Conservation (phyloP, 2,113 vertebrate genomes). For the Neolamprologus toae region DNA sequence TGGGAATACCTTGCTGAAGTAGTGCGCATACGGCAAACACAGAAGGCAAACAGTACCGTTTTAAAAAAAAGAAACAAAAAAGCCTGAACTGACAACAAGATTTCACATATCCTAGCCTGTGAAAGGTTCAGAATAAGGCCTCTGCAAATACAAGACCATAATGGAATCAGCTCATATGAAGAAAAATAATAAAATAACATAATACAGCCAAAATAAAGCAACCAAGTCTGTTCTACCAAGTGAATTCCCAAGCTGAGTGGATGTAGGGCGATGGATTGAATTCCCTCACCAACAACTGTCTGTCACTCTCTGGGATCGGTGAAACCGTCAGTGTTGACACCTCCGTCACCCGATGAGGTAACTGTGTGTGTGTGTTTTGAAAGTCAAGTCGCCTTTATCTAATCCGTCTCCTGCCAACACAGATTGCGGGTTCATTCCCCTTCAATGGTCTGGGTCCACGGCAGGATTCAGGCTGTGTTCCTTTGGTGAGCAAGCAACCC, state of each 20-base stretch:
- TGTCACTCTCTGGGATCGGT: slow-evolving; percentile 57
- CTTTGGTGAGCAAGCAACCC: slow-evolving; percentile 30
- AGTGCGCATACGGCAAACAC: slow-evolving; percentile 64
- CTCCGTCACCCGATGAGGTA: slow-evolving; percentile 75
- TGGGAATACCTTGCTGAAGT: slow-evolving; percentile 67
- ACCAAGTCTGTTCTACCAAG: slow-evolving; percentile 59
- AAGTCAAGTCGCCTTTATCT: slow-evolving; percentile 60
- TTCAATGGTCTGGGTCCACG: slow-evolving; percentile 31
- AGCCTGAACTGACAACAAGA: slow-evolving; percentile 60
- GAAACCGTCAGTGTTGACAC: slow-evolving; percentile 60
- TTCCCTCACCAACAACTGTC: slow-evolving; percentile 36
- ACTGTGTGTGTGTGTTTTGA: slow-evolving; percentile 73
- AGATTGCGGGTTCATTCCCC: slow-evolving; percentile 25
- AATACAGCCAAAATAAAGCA: slow-evolving; percentile 39
- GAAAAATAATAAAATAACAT: slow-evolving; percentile 17
- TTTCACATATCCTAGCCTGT: slow-evolving; percentile 64
- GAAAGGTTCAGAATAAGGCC: slow-evolving; percentile 77
- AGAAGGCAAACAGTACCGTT: slow-evolving; percentile 79
- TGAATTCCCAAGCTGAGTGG: slow-evolving; percentile 54
- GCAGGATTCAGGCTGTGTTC: slow-evolving; percentile 41
- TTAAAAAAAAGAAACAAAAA: slow-evolving; percentile 11
- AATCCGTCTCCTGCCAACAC: slow-evolving; percentile 44
- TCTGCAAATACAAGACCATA: slow-evolving; percentile 73
- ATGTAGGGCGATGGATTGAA: slow-evolving; percentile 51
- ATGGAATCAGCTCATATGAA: slow-evolving; percentile 53